These are phyloP conservation scores for Leptopilina syphax DNA, from an alignment of 2,888 invertebrate genomes.

Conservation along the genomic window DNA sequence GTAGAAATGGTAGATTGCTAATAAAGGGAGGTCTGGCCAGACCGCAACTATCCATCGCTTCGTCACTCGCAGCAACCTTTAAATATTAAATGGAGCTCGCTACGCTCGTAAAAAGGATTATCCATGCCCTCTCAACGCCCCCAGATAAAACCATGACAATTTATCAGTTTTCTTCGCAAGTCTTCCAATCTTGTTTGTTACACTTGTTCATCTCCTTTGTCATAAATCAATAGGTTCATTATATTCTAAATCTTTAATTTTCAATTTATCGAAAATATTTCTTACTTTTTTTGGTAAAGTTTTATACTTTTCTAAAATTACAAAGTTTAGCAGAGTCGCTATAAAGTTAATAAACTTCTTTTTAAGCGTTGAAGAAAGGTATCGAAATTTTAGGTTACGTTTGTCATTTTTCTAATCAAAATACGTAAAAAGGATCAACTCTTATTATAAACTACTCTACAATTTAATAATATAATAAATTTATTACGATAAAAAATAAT, in stretches of 20 bases:
- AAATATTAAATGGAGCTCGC: constrained; percentile 75
- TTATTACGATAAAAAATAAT: no score
- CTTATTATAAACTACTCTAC: no score
- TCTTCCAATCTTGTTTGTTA: constrained; percentile 29
- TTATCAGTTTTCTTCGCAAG: constrained; percentile 44
- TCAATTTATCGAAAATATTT: background rate
- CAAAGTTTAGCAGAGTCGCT: no score
- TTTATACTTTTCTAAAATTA: no score
- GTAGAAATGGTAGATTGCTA: constrained; percentile 39
- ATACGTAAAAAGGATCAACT: no score
- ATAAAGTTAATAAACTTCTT: no score
- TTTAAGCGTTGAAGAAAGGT: no score
- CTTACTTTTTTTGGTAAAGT: background rate
- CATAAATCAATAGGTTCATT: constrained; percentile 9
- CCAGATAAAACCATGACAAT: constrained; percentile 56
- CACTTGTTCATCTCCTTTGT: background rate
- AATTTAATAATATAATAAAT: no score
- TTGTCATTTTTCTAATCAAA: no score
- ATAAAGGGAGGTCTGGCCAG: constrained; percentile 54
- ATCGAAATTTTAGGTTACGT: no score
- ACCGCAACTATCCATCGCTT: constrained; percentile 74
- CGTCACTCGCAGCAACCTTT: constrained; percentile 72
- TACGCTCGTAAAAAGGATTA: constrained; percentile 71
- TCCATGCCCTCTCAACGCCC: constrained; percentile 58
- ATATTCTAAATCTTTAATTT: background rate